Percentiles rank a stretch among this genome's conserved stretches.
These are phyloP conservation scores for Drosophila atroscutellata DNA, from an alignment of 2,888 invertebrate genomes.

Conservation along the genomic window DNA sequence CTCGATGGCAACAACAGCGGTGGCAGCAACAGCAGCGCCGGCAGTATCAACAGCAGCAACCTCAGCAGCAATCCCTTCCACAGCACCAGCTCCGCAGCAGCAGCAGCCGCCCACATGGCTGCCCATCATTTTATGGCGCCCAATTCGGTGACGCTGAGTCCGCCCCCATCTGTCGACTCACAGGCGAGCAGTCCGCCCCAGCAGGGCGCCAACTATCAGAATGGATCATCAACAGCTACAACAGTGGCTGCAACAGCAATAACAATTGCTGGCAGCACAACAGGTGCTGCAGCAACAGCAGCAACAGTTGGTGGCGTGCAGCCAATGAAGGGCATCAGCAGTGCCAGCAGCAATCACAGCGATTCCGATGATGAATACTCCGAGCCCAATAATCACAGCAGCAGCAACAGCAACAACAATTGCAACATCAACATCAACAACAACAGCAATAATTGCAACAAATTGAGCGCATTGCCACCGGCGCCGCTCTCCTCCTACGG, in stretches of 20 bases:
- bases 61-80: constrained; percentile 76
- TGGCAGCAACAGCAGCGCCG: constrained; percentile 83
- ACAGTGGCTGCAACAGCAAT: constrained; percentile 36
- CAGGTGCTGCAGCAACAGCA: constrained; percentile 67
- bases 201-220: constrained; percentile 86
- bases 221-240: constrained; percentile 56
- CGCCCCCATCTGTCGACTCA: constrained; percentile 95
- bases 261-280: constrained; percentile 14
- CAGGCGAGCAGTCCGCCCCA: constrained; percentile 95
- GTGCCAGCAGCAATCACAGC: constrained; percentile 90
- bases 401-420: constrained; percentile 30
- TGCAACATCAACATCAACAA: constrained; percentile 26
- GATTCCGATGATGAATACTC: constrained; percentile 92
- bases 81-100: constrained; percentile 9
- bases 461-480: constrained; percentile 51
- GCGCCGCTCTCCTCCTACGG: constrained; percentile 84
- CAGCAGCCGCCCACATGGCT: constrained; percentile 85
- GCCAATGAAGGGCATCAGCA: constrained; percentile 85
- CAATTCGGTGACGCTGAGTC: constrained; percentile 95
- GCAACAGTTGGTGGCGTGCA: constrained; percentile 72
- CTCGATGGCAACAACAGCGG: constrained; percentile 85
- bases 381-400: constrained; percentile 58
- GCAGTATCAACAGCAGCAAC: constrained; percentile 84
- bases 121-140: constrained; percentile 90
- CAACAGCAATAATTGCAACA: constrained; percentile 39